Evolutionary conservation across 1,140 invertebrate genomes (phyloP), one percentile per base, ranked within the genome.

Genomic region (Anastrepha obliqua): DNA sequence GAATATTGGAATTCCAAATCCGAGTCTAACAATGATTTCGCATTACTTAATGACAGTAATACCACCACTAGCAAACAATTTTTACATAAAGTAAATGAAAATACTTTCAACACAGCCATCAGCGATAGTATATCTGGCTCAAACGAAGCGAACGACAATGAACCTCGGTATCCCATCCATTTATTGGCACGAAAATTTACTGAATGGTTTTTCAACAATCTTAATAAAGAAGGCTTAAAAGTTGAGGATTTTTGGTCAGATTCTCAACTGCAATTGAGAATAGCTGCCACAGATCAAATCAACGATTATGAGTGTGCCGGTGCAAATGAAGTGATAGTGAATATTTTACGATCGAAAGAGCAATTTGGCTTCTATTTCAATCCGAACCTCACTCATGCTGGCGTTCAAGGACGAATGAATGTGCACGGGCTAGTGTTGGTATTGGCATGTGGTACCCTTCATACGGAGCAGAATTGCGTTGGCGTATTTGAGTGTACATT

Each of bases 401-500:
- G 95, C 7, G 91, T 95, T 1, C 93, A 94, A 87, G 95, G 95
- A 1, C 93, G 93, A 88, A 93, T 94, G 81, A 94, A 95, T 90
- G 92, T 93, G 2, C 95, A 96, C 89, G 96, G 96, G 3, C 90
- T 96, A n/a, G 94, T 95, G 1, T 78, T 95, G 29, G 93, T 96
- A 4, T 88, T 95, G 58, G 94, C 93, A 15, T 95, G 95, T 93
- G 96, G 96, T 8, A 95, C 95, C 0, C 89, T 96, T 42, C 95
- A 96, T 90, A 90, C 90, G 0, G 88, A 92, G 20, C 89, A 93
- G 13, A 87, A 89, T 44, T 95, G 95, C 58, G 91, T 95, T 7
- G 96, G 96, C 6, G 90, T 95, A n/a, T 96, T 96, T 91, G 95
- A 96, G 89, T 95, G 96, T 89, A 89, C 94, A 20, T 96, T 96